Conservation (phyloP, 1,140 invertebrate genomes). For the Papilio xuthus region DNA sequence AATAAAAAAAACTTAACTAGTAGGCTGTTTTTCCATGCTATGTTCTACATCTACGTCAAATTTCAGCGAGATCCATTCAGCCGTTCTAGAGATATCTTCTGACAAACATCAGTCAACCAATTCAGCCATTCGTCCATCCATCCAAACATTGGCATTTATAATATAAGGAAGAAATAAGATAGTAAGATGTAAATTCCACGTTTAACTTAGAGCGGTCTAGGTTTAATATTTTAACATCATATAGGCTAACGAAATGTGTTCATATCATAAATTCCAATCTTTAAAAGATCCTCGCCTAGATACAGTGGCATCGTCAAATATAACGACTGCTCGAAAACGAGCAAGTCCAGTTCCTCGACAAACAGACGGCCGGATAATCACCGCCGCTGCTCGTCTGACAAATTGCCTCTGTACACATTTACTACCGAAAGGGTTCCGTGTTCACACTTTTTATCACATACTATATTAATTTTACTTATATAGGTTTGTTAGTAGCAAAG, state of each 20-base stretch:
- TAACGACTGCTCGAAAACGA: conserved; percentile 28
- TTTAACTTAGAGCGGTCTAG: background rate
- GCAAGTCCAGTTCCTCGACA: conserved; percentile 24
- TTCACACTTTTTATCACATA: background rate
- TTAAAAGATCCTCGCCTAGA: background rate
- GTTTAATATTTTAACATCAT: background rate
- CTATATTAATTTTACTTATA: background rate
- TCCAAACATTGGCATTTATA: no score
- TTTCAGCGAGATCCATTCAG: no score
- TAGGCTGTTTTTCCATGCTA: no score
- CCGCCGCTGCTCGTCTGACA: background rate
- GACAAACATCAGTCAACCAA: no score
- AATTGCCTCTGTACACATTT: conserved; percentile 31
- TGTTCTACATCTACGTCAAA: no score
- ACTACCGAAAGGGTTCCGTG: conserved; percentile 5
- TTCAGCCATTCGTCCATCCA: no score
- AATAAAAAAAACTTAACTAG: no score
- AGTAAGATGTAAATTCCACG: no score
- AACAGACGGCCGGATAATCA: conserved; percentile 33
- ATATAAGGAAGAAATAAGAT: no score
- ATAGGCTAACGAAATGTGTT: background rate
- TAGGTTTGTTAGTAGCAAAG: background rate
- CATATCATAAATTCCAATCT: conserved; percentile 12
- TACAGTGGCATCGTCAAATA: conserved; percentile 27
- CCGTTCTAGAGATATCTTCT: no score